A percentile compares a stretch with the other conserved stretches of the same genome.
Conservation (phyloP, 2,888 invertebrate species). For the Leucoma salicis region DNA sequence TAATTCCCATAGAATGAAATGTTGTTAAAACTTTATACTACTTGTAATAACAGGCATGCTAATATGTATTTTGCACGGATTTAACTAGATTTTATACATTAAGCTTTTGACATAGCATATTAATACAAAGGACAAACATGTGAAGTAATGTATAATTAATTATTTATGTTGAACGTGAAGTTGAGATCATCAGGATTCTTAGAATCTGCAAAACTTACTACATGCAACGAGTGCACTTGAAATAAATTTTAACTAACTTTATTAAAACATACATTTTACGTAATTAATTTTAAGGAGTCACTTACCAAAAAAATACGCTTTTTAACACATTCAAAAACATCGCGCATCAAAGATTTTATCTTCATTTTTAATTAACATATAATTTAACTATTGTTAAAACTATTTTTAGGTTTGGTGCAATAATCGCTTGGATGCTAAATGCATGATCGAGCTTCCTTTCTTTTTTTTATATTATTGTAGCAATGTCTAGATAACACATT, state of each 20-base stretch:
- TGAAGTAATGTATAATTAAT: conserved; percentile 13
- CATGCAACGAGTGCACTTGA: neutral
- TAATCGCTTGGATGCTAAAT: conserved; percentile 10
- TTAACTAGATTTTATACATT: conserved; percentile 11
- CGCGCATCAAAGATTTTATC: conserved; percentile 42
- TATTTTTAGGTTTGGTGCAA: conserved; percentile 4
- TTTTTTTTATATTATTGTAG: conserved; percentile 18
- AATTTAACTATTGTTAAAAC: conserved; percentile 13
- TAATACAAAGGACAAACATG: conserved; percentile 3
- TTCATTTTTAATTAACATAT: conserved; percentile 35
- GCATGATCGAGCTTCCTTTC: conserved; percentile 26
- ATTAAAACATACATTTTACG: neutral
- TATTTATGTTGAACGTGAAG: conserved; percentile 19
- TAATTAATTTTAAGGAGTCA: conserved; percentile 8
- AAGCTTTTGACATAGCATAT: neutral
- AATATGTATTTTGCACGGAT: neutral
- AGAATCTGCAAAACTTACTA: conserved; percentile 38
- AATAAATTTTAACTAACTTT: neutral
- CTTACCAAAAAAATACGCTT: conserved; percentile 65
- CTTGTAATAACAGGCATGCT: too few relatives aligned
- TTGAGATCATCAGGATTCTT: conserved; percentile 59
- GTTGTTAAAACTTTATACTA: too few relatives aligned
- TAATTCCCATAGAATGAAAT: too few relatives aligned
- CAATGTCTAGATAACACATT: conserved; percentile 14
- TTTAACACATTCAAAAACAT: conserved; percentile 48